Percentiles rank a stretch among this genome's conserved stretches.
Conservation (phyloP, 2,888 invertebrate genomes). For the Mythimna ferrago region DNA sequence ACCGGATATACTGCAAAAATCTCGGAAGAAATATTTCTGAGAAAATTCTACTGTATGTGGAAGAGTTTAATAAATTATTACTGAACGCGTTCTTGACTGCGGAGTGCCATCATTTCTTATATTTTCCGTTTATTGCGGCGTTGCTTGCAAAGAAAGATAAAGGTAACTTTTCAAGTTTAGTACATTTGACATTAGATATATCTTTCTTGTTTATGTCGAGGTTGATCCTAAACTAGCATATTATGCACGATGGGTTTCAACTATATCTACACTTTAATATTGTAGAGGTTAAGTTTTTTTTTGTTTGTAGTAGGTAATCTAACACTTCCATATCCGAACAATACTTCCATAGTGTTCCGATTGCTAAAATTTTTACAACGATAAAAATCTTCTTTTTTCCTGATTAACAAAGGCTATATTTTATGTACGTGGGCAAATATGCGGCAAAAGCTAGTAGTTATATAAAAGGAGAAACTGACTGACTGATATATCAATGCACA, state of each 20-base stretch:
- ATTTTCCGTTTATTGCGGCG: slow-evolving; percentile 21
- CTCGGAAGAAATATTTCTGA: slow-evolving; percentile 23
- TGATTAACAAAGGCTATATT: too few relatives aligned
- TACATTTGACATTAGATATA: neutral
- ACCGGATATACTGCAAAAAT: slow-evolving; percentile 28
- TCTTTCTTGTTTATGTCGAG: neutral
- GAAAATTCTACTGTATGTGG: slow-evolving; percentile 23
- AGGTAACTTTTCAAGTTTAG: slow-evolving; percentile 1
- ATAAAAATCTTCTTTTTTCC: too few relatives aligned
- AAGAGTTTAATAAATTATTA: slow-evolving; percentile 38
- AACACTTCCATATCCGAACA: too few relatives aligned
- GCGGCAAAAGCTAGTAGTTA: too few relatives aligned
- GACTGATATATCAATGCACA: too few relatives aligned
- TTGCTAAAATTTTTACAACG: too few relatives aligned
- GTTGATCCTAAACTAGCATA: neutral
- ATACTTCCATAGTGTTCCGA: too few relatives aligned
- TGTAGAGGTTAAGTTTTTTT: too few relatives aligned
- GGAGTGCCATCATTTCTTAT: slow-evolving; percentile 15
- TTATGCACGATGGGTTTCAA: neutral
- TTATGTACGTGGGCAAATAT: too few relatives aligned
- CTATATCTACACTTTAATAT: too few relatives aligned
- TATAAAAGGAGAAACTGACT: too few relatives aligned
- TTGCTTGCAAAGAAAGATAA: slow-evolving; percentile 12
- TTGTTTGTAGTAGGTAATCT: too few relatives aligned
- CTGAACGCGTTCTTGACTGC: neutral